Percentiles rank a stretch among this genome's conserved stretches.
Evolutionary conservation across 1,140 invertebrate genomes (phyloP).

Genomic region (Drosophila willistoni): DNA sequence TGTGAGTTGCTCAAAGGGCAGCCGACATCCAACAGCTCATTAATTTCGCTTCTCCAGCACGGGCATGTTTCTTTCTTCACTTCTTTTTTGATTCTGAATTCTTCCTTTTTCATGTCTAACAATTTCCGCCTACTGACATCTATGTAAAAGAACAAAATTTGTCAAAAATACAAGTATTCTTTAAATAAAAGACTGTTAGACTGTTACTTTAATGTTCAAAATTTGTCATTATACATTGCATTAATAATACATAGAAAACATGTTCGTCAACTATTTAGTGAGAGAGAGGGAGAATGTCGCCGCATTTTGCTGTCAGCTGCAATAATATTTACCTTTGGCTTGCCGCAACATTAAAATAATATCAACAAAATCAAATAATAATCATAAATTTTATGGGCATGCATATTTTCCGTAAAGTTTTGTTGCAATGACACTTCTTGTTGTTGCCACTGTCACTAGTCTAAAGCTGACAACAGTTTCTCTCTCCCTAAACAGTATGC

Average conservation of each 20-base stretch:
- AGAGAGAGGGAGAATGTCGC: neutral
- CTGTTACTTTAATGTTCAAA: constrained; percentile 72
- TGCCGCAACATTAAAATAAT: constrained; percentile 71
- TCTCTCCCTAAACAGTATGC: constrained; percentile 31
- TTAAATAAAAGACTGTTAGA: constrained; percentile 69
- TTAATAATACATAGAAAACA: constrained; percentile 56
- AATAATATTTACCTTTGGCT: constrained; percentile 67
- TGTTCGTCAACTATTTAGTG: constrained; percentile 12
- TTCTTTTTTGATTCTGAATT: constrained; percentile 29
- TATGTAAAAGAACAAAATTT: constrained; percentile 45
- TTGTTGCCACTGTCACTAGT: constrained; percentile 9
- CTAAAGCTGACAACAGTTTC: constrained; percentile 45
- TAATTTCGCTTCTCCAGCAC: constrained; percentile 64
- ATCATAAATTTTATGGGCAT: constrained; percentile 68
- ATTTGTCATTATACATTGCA: constrained; percentile 75
- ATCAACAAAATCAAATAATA: constrained; percentile 72
- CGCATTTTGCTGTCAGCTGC: constrained; percentile 37
- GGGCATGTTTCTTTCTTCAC: constrained; percentile 38
- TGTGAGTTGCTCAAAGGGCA: constrained; percentile 54
- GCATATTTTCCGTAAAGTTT: constrained; percentile 36
- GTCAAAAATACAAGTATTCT: constrained; percentile 47
- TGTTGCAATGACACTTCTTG: neutral
- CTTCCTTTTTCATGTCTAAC: constrained; percentile 56
- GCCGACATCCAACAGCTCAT: constrained; percentile 63
- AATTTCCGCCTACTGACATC: constrained; percentile 53